Conservation (phyloP, 2,113 vertebrate species). For the Scartelaos histophorus region DNA sequence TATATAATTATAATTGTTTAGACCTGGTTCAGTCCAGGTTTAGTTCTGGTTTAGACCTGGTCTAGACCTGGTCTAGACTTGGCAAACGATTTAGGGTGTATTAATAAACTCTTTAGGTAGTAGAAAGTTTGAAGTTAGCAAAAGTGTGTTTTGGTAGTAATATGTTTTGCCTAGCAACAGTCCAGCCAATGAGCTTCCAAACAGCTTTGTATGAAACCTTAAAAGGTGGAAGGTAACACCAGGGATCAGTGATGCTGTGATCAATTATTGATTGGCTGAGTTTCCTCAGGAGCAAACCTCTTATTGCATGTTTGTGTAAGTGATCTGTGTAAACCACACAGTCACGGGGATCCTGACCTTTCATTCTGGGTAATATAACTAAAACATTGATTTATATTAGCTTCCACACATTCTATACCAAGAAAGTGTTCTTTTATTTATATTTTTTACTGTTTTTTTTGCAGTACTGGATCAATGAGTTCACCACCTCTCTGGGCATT, state of each 20-base stretch:
- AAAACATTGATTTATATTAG: neutral
- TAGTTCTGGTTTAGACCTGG: too few relatives aligned
- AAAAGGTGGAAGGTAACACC: constrained; percentile 17
- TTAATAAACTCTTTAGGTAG: neutral
- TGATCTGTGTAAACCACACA: constrained; percentile 2
- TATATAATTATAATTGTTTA: too few relatives aligned
- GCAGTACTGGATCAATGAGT: constrained; percentile 99
- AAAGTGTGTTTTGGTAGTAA: neutral
- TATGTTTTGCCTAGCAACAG: constrained; percentile 45
- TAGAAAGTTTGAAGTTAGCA: neutral
- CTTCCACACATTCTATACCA: neutral
- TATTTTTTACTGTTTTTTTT: constrained; percentile 2
- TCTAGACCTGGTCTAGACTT: too few relatives aligned
- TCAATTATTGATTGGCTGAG: constrained; percentile 27
- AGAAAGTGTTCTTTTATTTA: neutral
- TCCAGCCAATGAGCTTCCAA: constrained; percentile 4
- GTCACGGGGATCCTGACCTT: neutral
- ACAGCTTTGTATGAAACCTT: constrained; percentile 3
- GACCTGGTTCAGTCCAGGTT: too few relatives aligned
- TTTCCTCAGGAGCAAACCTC: constrained; percentile 1
- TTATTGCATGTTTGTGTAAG: neutral
- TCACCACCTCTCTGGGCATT: constrained; percentile 95
- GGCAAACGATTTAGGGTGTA: neutral
- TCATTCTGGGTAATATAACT: neutral
- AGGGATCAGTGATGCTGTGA: constrained; percentile 15